Evolutionary conservation across 2,113 vertebrate species (phyloP).

Genomic region (Pomatorhinus ruficollis): DNA sequence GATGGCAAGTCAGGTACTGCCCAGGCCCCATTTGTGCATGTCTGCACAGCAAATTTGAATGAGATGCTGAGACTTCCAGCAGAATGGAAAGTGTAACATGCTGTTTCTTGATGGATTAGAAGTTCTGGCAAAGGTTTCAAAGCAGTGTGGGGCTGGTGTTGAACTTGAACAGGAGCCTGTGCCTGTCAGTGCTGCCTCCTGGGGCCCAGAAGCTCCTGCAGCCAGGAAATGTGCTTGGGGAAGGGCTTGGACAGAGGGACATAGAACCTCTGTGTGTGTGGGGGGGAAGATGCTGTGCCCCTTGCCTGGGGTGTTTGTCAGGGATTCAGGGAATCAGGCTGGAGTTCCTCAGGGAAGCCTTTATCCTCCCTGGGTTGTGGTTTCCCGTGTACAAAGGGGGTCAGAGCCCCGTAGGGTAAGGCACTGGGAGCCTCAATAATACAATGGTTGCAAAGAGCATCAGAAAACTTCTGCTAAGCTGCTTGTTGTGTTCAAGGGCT

Average conservation of each 20-base stretch:
- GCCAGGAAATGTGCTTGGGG: not conserved
- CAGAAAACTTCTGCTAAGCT: not conserved
- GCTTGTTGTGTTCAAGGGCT: not conserved
- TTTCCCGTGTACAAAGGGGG: not conserved
- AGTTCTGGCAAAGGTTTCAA: slow-evolving; percentile 42
- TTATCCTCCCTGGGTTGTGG: not conserved
- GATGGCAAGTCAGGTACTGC: not conserved
- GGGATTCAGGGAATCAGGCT: not conserved
- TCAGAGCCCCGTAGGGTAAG: not conserved
- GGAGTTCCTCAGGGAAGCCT: not conserved
- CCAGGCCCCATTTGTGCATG: not conserved
- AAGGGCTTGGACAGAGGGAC: not conserved
- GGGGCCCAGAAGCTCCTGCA: not conserved
- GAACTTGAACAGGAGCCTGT: not conserved
- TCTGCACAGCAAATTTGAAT: not conserved
- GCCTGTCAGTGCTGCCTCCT: not conserved
- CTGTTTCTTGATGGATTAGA: slow-evolving; percentile 28
- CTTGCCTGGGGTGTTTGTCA: not conserved
- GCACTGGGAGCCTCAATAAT: not conserved
- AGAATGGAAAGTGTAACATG: not conserved
- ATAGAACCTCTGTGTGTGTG: not conserved
- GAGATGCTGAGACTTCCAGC: not conserved
- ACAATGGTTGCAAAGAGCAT: not conserved
- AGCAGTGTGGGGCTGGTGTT: not conserved
- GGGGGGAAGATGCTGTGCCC: not conserved